These are phyloP conservation scores for Drosophila tsacasi DNA, from an alignment of 1,140 invertebrate genomes.

Conservation along the genomic window DNA sequence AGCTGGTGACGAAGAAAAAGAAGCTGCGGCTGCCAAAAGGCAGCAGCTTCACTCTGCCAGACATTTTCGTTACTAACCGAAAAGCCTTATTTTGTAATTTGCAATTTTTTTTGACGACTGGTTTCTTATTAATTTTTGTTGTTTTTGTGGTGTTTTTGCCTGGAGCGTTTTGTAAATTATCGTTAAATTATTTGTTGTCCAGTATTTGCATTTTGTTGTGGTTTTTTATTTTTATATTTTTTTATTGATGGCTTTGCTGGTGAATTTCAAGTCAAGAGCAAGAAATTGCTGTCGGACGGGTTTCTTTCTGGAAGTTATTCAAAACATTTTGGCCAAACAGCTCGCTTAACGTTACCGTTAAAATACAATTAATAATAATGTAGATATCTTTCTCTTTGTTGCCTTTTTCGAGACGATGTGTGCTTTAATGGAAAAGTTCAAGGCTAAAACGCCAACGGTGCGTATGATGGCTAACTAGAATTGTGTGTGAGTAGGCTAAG, in stretches of 20 bases:
- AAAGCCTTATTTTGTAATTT: constrained; percentile 54
- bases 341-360: constrained; percentile 62
- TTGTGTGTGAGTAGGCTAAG: constrained; percentile 66
- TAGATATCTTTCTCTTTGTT: constrained; percentile 44
- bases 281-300: constrained; percentile 59
- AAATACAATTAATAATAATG: constrained; percentile 75
- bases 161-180: constrained; percentile 72
- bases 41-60: constrained; percentile 37
- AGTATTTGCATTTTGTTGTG: constrained; percentile 73
- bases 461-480: constrained; percentile 59
- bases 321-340: constrained; percentile 43
- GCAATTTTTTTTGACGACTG: constrained; percentile 25
- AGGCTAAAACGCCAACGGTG: constrained; percentile 57
- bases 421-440: constrained; percentile 55
- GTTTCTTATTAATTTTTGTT: constrained; percentile 52
- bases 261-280: constrained; percentile 45
- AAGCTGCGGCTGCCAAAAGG: constrained; percentile 25
- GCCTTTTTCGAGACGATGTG: constrained; percentile 11
- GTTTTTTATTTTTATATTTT: constrained; percentile 28
- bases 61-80: constrained; percentile 55
- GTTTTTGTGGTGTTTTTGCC: constrained; percentile 24
- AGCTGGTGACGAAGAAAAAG: constrained; percentile 57
- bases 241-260: constrained; percentile 48
- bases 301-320: constrained; percentile 51
- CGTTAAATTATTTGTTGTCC: constrained; percentile 70